Evolutionary conservation across 2,113 vertebrate genomes (phyloP), one percentile per base, ranked within the genome.

Genomic region (Myodes glareolus): DNA sequence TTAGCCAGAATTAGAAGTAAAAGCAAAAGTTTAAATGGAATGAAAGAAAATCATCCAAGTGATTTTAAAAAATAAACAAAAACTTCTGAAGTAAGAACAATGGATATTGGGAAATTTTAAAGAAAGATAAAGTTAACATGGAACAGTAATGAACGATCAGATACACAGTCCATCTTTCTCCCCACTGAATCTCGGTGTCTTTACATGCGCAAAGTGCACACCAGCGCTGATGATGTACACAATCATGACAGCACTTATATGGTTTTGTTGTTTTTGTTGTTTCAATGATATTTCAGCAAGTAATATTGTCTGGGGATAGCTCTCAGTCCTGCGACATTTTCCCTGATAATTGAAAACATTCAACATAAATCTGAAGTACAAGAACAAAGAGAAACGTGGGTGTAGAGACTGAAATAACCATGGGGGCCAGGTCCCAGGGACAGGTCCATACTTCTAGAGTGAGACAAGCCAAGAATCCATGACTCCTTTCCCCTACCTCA

Each of bases 301-400:
- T 91, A 55, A 77, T 45, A 65, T 23, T 58, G 6, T 63, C 50
- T 80, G 39, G 39, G 65, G 68, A 77, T 29, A 81, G 16, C 47
- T 96, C 12, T 17, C 61, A 58, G 72, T 25, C 19, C 39, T 90
- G 68, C 92, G 85, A 94, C 73, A 89, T 92, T 82, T 82, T 96
- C n/a, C n/a, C 42, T 45, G 61, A 96, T 80, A 78, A 87, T 76
- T 72, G 65, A 87, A 84, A 95, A 87, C 92, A 91, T 33, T 90
- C 31, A 52, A 76, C n/a, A 78, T 84, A 42, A 94, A 65, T 78
- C 39, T 67, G 75, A 65, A 92, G 63, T 73, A 61, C 65, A 73
- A 94, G 68, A 91, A 91, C 86, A 95, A 93, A 94, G 75, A 85
- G 67, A 94, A 76, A 85, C 68, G 45, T 31, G 93, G 94, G 91